Evolutionary conservation across 2,888 invertebrate genomes (phyloP), one percentile per base, ranked within the genome.

Genomic region (Amphipoea lucens): DNA sequence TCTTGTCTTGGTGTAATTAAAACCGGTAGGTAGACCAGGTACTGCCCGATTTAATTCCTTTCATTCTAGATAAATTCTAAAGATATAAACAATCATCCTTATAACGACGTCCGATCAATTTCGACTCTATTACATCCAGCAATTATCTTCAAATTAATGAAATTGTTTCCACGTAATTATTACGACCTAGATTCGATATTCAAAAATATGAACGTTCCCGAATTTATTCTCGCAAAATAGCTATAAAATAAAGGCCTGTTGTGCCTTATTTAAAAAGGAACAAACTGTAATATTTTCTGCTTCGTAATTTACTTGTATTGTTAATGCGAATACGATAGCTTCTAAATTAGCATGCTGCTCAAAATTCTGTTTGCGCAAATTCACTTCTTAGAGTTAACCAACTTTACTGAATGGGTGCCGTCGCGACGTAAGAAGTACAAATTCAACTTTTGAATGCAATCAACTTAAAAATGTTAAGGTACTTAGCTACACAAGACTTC

Each of bases 401-500:
- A 90, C 88, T 91, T 89, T 76, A 72, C 85, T 87, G 85, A 86
- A 89, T 89, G 90, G 90, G 88, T 90, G 81, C 81, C 73, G 82
- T 79, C 54, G 71, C 76, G 85, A 82, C 81, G 88, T 86, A 88
- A 82, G 91, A 91, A 91, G 81, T 88, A 91, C 83, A 90, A 91
- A 91, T 90, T 87, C 86, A 90, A 91, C 90, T 91, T 92, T 87
- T 89, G 88, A 91, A 90, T 90, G 91, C 90, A 92, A 92, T 92
- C 90, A 91, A 88, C 86, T 89, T 83, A 70, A 90, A 85, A 81
- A 88, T 90, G 88, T 86, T 87, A 78, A 84, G 66, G 82, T 81
- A 77, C 72, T 83, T 88, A 81, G 78, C 78, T 82, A 79, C 63
- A 74, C 71, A 74, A 68, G 60, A 72, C 57, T 74, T 78, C 51